phyloP scores from a whole-genome alignment of 1,140 invertebrate genomes.

The Zaprionus tsacasi region DNA sequence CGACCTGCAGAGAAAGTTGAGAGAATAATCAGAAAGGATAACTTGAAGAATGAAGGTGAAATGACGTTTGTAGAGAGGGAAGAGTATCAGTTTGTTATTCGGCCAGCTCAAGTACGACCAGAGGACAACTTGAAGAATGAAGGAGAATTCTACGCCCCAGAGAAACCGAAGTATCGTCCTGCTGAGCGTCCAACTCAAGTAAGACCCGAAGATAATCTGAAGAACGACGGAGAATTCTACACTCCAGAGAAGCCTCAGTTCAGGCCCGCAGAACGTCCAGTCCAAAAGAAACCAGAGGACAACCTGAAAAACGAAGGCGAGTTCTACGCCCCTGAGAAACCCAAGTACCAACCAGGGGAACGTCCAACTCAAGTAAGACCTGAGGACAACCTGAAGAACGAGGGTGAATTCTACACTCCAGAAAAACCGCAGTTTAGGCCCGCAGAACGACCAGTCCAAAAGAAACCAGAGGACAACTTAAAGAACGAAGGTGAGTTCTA shows the following conservation, averaged over 20 bases:
- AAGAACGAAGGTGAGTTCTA: conserved; percentile 88
- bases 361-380: conserved; percentile 50
- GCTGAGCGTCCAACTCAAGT: too few species aligned
- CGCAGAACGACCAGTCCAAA: background rate
- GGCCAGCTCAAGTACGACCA: conserved; percentile 83
- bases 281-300: conserved; percentile 86
- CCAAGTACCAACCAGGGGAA: conserved; percentile 73
- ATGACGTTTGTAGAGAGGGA: too few species aligned
- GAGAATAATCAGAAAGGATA: too few species aligned
- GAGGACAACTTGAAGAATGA: too few species aligned
- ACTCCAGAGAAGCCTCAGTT: conserved; percentile 66
- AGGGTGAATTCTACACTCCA: conserved; percentile 83
- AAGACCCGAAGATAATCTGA: conserved; percentile 69
- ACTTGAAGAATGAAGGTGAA: too few species aligned
- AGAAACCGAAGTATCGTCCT: too few species aligned
- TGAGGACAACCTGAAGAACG: conserved; percentile 41
- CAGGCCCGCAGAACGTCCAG: conserved; percentile 85
- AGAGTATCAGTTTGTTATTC: conserved; percentile 82
- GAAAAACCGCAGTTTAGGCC: conserved; percentile 2
- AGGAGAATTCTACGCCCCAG: too few species aligned
- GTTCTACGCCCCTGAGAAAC: conserved; percentile 76
- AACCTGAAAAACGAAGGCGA: conserved; percentile 85
- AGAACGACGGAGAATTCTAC: conserved; percentile 83
- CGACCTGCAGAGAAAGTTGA: conserved; percentile 1
- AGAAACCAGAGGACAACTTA: background rate